phyloP scores from a whole-genome alignment of 1,140 invertebrate genomes.

The Drosophila leontia region DNA sequence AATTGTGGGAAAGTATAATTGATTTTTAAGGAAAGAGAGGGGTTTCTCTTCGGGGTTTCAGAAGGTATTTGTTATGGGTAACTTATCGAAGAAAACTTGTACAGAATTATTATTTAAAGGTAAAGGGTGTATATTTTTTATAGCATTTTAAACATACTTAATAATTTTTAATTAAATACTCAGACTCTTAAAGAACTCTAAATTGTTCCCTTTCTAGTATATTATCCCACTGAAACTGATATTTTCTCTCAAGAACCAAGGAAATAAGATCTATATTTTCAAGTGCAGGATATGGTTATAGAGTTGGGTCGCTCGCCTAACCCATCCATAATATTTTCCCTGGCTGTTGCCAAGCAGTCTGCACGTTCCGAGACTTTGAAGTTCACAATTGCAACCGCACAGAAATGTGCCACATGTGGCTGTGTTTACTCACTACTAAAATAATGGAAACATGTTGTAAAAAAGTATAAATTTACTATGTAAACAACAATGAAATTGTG shows the following conservation, averaged over 20 bases:
- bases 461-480: slow-evolving; percentile 83
- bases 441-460: slow-evolving; percentile 83
- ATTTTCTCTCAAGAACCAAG: slow-evolving; percentile 11
- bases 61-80: background rate
- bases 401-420: slow-evolving; percentile 65
- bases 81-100: background rate
- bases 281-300: slow-evolving; percentile 58
- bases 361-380: slow-evolving; percentile 66
- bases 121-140: no score
- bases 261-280: slow-evolving; percentile 32
- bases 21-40: background rate
- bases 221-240: slow-evolving; percentile 11
- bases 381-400: slow-evolving; percentile 54
- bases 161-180: background rate
- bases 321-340: slow-evolving; percentile 47
- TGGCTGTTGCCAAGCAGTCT: slow-evolving; percentile 73
- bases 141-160: background rate
- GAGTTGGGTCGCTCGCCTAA: slow-evolving; percentile 27
- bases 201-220: background rate
- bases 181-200: background rate
- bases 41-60: no score
- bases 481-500: slow-evolving; percentile 69
- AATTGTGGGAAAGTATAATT: slow-evolving; percentile 2
- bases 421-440: slow-evolving; percentile 82
- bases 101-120: background rate